phyloP scores from a whole-genome alignment of 2,113 vertebrate species.

The Malurus melanocephalus region DNA sequence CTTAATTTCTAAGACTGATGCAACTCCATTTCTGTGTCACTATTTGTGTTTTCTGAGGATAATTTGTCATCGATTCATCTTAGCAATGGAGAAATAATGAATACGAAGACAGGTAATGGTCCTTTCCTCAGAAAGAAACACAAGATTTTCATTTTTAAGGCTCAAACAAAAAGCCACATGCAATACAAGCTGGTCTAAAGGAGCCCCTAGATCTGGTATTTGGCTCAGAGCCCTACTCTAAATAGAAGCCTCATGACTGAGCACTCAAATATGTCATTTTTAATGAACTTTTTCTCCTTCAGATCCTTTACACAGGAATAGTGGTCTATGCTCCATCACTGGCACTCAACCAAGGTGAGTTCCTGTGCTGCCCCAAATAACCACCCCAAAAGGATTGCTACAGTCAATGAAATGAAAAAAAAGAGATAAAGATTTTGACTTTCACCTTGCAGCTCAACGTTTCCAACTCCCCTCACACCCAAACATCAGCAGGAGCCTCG shows the following conservation, averaged over 20 bases:
- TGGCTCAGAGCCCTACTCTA: neutral
- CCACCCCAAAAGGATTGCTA: neutral
- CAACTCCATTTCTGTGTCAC: neutral
- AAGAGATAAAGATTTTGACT: neutral
- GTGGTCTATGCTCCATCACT: slow-evolving; percentile 84
- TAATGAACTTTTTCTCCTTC: neutral
- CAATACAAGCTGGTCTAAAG: neutral
- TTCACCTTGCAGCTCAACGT: neutral
- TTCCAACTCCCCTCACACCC: neutral
- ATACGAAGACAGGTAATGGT: neutral
- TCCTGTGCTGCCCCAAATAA: neutral
- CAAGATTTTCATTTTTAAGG: neutral
- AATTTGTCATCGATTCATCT: neutral
- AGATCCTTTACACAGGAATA: slow-evolving; percentile 84
- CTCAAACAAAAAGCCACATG: neutral
- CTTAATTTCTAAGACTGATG: neutral
- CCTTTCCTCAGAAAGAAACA: neutral
- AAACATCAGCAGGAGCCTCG: accelerated
- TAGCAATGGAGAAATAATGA: neutral
- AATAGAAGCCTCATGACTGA: neutral
- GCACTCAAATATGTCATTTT: neutral
- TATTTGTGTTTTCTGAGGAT: neutral
- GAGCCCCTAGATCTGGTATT: neutral
- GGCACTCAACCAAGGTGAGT: slow-evolving; percentile 87
- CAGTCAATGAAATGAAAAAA: neutral